Percentiles rank a stretch among this genome's conserved stretches.
phyloP scores from a whole-genome alignment of 2,888 invertebrate species.

The Coenonympha arcania region DNA sequence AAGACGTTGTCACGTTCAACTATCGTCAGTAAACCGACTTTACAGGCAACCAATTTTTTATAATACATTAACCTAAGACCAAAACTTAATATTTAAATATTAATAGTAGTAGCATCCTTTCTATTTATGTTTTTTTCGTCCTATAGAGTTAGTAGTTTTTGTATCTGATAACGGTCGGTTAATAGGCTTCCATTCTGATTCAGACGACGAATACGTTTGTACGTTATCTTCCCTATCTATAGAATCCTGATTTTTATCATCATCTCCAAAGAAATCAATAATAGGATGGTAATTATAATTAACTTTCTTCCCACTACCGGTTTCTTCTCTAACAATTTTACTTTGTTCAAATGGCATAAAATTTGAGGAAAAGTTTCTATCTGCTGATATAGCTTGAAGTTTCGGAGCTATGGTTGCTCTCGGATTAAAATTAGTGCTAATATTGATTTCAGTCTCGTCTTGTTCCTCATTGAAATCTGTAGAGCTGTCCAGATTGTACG shows the following conservation, averaged over 20 bases:
- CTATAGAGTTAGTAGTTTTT: constrained; percentile 34
- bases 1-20: too few species aligned
- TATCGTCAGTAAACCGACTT: too few species aligned
- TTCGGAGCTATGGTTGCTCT: constrained; percentile 58
- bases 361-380: constrained; percentile 36
- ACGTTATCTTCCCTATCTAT: constrained; percentile 61
- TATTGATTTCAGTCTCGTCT: constrained; percentile 41
- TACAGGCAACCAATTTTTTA: too few species aligned
- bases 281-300: constrained; percentile 90
- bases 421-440: constrained; percentile 34
- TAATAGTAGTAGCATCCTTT: background rate
- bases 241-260: constrained; percentile 48
- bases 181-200: constrained; percentile 71
- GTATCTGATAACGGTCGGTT: constrained; percentile 48
- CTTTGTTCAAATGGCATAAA: constrained; percentile 37
- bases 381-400: constrained; percentile 47
- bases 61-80: background rate
- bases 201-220: constrained; percentile 43
- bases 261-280: constrained; percentile 82
- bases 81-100: background rate
- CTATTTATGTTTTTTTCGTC: constrained; percentile 38
- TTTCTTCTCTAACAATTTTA: constrained; percentile 37
- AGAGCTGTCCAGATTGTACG: constrained; percentile 45
- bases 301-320: constrained; percentile 69
- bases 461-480: constrained; percentile 43